Base-by-base conservation (phyloP, 2,888 invertebrate species). In the Ectropis crepuscularia region DNA sequence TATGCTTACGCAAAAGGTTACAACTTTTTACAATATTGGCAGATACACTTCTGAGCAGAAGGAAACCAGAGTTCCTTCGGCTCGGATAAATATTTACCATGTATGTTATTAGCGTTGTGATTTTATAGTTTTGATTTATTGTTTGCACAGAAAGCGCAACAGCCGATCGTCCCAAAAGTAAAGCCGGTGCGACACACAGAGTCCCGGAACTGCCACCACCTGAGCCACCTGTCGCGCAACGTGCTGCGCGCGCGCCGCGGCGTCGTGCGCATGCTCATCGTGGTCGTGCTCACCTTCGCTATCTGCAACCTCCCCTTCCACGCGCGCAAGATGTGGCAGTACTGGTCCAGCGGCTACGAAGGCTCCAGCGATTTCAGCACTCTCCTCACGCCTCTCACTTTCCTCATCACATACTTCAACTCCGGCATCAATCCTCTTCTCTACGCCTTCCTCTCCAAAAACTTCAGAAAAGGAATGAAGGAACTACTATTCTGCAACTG, bases 261-360 rank as follows among this genome's bases (percentile, higher is more conserved):
- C 53, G 98, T 98, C 53, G 97, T 98, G 72, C 95, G 97, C 68
- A 96, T 98, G 95, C 94, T 98, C 73, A 96, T 98, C 68, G 96
- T 97, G 38, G 96, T 98, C 53, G 98, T 98, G 53, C 94, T 97
- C 71, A 96, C 97, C 57, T 98, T 98, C 87, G 97, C 98, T 11
- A 81, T 98, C 43, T 98, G 98, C 90, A 97, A 98, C 86, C 90
- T 98, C 67, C 98, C 98, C 0, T 96, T 97, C 88, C 98, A 98
- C 88, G 96, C 96, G 0, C 94, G 98, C 43, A 97, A 97, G 83
- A 95, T 97, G 94, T 97, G 97, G 96, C 96, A 96, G 81, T 96
- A 96, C 86, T 97, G 96, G 96, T 95, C 95, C 69, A 92, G 92
- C 57, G 94, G 93, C 68, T 96, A 96, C 85, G 93, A 95, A 71